Evolutionary conservation across 2,888 invertebrate genomes (phyloP).

Genomic region (Diachrysia chrysitis): DNA sequence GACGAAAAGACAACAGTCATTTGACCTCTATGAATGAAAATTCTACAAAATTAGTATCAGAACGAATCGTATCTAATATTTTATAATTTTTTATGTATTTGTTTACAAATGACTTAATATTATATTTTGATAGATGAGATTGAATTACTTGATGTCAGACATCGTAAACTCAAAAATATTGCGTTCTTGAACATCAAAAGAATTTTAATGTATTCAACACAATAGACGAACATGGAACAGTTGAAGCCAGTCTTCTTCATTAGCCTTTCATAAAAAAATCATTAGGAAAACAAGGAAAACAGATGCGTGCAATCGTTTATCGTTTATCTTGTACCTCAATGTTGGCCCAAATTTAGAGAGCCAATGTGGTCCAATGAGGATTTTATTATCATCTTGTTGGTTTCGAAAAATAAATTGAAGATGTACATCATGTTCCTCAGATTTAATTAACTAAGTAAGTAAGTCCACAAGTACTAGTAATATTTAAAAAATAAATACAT

Average conservation of each 20-base stretch:
- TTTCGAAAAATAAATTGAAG: not conserved
- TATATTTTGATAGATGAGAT: not conserved
- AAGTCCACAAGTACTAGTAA: not conserved
- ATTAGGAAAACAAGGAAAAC: conserved; percentile 52
- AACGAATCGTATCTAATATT: too few relatives aligned
- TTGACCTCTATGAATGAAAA: too few relatives aligned
- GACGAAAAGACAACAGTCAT: too few relatives aligned
- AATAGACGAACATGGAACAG: conserved; percentile 4
- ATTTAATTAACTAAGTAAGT: too few relatives aligned
- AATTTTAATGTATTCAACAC: conserved; percentile 1
- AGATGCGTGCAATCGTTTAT: conserved; percentile 47
- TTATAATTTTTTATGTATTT: not conserved
- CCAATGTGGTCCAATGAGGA: conserved; percentile 6
- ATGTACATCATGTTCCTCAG: not conserved
- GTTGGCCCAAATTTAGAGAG: conserved; percentile 21
- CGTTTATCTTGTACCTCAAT: conserved; percentile 35
- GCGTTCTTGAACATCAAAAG: not conserved
- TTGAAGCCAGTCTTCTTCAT: conserved; percentile 35
- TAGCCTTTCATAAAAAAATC: conserved; percentile 48
- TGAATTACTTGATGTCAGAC: not conserved
- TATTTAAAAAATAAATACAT: too few relatives aligned
- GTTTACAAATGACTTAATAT: not conserved
- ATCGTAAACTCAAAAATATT: not conserved
- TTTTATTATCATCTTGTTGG: not conserved
- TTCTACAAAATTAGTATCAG: not conserved